phyloP scores from a whole-genome alignment of 2,113 vertebrate genomes.

The Nettapus auritus region DNA sequence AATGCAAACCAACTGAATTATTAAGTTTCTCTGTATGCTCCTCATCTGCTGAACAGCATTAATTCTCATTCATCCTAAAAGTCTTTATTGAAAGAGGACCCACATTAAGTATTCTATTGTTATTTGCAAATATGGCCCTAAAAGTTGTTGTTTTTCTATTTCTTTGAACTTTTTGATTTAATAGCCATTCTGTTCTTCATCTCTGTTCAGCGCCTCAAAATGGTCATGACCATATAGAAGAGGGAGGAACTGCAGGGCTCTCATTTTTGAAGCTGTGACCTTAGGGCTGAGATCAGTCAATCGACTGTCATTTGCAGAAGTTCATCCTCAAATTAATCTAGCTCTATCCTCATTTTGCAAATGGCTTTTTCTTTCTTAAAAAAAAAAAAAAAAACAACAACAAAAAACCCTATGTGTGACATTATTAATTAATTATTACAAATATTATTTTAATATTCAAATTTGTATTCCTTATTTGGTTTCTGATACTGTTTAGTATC shows the following conservation, averaged over 20 bases:
- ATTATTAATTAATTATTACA: background rate
- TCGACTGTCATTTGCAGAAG: background rate
- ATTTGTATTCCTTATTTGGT: background rate
- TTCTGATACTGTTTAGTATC: background rate
- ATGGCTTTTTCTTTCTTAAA: background rate
- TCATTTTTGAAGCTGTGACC: background rate
- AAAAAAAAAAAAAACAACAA: too few species aligned
- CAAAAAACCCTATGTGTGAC: rapidly evolving
- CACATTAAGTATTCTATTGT: background rate
- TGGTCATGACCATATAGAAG: background rate
- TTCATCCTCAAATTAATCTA: background rate
- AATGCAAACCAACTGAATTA: background rate
- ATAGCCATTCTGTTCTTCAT: background rate
- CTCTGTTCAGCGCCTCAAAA: background rate
- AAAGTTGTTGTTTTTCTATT: rapidly evolving
- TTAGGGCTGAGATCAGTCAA: background rate
- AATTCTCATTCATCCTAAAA: background rate
- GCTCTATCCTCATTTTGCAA: background rate
- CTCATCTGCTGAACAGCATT: background rate
- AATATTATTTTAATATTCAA: background rate
- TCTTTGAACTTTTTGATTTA: background rate
- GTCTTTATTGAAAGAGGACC: background rate
- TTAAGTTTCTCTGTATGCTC: background rate
- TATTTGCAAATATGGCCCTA: background rate
- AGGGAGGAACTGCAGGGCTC: background rate